Conservation (phyloP, 2,888 invertebrate species). For the Eretmocerus hayati region DNA sequence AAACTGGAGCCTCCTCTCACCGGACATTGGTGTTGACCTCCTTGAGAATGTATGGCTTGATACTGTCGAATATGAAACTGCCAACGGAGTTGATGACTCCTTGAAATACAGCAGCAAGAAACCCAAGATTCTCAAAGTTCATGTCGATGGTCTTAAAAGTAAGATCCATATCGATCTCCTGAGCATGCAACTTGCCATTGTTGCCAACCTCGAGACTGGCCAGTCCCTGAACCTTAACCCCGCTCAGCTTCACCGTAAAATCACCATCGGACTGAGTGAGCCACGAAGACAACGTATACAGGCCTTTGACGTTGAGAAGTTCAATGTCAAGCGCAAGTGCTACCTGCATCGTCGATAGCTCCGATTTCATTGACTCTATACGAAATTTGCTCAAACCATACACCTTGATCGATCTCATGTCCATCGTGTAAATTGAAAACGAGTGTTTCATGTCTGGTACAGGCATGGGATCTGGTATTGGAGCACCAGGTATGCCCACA, state of each 20-base stretch:
- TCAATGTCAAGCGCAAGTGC: conserved; percentile 66
- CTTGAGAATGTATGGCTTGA: conserved; percentile 75
- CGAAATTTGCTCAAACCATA: conserved; percentile 74
- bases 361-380: conserved; percentile 62
- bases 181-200: conserved; percentile 69
- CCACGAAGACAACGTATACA: conserved; percentile 68
- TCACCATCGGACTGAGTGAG: conserved; percentile 65
- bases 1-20: too few species aligned
- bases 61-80: conserved; percentile 74
- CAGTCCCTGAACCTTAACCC: conserved; percentile 61
- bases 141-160: conserved; percentile 68
- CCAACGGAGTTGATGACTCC: conserved; percentile 77
- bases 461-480: conserved; percentile 72
- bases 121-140: conserved; percentile 76
- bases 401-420: conserved; percentile 64
- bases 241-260: conserved; percentile 67
- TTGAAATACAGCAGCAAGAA: conserved; percentile 64
- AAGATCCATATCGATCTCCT: conserved; percentile 73
- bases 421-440: conserved; percentile 61
- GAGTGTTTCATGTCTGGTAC: conserved; percentile 71
- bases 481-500: conserved; percentile 70
- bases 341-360: conserved; percentile 71
- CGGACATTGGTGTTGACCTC: conserved; percentile 68
- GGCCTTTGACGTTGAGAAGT: conserved; percentile 62
- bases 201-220: conserved; percentile 66